Percentiles rank a stretch among this genome's conserved stretches.
These are phyloP conservation scores for Willisornis vidua DNA, from an alignment of 2,113 vertebrate genomes.

Conservation along the genomic window DNA sequence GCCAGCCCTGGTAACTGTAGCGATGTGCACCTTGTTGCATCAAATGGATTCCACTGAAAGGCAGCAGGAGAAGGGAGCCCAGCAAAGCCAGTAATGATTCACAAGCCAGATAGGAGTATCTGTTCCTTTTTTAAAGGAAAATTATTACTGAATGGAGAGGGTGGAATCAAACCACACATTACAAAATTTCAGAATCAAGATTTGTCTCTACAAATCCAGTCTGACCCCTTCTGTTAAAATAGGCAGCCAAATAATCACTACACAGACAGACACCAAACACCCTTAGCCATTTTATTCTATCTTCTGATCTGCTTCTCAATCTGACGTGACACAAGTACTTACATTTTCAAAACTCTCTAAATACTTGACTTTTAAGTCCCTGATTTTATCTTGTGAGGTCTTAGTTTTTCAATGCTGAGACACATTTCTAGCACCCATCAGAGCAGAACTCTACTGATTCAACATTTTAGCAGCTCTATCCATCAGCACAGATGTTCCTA, in stretches of 20 bases:
- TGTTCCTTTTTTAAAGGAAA: neutral
- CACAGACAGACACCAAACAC: neutral
- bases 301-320: neutral
- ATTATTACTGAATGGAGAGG: neutral
- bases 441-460: neutral
- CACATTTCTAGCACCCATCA: neutral
- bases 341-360: neutral
- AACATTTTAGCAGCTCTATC: neutral
- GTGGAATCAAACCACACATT: neutral
- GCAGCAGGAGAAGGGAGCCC: neutral
- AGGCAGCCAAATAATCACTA: neutral
- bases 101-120: neutral
- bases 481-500: neutral
- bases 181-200: neutral
- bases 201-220: neutral
- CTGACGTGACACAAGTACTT: neutral
- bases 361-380: neutral
- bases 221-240: neutral
- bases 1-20: neutral
- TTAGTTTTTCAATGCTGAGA: neutral
- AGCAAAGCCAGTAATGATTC: neutral
- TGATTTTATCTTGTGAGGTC: neutral
- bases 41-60: neutral
- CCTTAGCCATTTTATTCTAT: neutral
- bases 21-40: neutral